Percentiles rank a stretch among this genome's conserved stretches.
Conservation (phyloP, 2,888 invertebrate genomes). For the Chrysopilus asiliformis region DNA sequence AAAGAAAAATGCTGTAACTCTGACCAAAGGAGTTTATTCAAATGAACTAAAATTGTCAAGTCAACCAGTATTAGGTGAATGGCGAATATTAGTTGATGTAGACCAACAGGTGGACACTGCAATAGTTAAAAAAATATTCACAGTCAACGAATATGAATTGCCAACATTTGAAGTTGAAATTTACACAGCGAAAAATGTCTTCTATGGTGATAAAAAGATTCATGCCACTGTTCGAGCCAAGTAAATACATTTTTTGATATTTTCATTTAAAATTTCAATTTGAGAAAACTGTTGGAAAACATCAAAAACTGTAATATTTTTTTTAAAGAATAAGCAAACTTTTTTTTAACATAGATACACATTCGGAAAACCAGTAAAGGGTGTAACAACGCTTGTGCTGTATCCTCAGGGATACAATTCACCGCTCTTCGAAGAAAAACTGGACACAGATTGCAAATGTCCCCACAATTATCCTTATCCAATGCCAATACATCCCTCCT, state of each 20-base stretch:
- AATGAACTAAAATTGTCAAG: slow-evolving; percentile 58
- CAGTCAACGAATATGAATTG: slow-evolving; percentile 73
- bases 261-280: not conserved
- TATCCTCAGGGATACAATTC: slow-evolving; percentile 46
- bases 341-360: slow-evolving; percentile 30
- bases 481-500: no score
- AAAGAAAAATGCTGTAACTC: no score
- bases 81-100: slow-evolving; percentile 52
- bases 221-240: slow-evolving; percentile 62
- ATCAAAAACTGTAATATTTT: not conserved
- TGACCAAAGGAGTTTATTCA: slow-evolving; percentile 61
- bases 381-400: slow-evolving; percentile 73
- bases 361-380: slow-evolving; percentile 69
- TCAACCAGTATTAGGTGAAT: slow-evolving; percentile 69
- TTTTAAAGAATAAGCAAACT: no score
- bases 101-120: no score
- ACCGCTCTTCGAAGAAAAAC: no score
- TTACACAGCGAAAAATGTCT: slow-evolving; percentile 60
- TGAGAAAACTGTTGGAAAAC: no score
- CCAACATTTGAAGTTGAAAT: slow-evolving; percentile 82
- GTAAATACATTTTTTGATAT: slow-evolving; percentile 40
- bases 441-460: no score
- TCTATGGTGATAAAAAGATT: slow-evolving; percentile 64
- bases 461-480: no score
- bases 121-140: slow-evolving; percentile 18